Conservation (phyloP, 2,113 vertebrate species). For the Sinocyclocheilus anophthalmus region DNA sequence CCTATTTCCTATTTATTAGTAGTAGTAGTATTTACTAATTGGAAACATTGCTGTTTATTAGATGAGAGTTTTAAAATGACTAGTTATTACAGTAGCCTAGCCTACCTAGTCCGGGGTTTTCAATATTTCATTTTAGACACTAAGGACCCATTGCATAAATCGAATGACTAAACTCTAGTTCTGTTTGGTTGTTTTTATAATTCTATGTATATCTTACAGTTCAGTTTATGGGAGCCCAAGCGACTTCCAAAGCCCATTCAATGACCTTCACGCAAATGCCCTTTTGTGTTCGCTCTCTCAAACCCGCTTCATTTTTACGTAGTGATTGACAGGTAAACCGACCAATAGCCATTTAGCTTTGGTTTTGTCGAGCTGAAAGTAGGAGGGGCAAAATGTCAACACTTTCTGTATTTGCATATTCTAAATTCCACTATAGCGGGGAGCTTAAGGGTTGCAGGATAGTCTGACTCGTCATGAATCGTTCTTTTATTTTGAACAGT, state of each 20-base stretch:
- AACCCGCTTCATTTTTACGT: not conserved
- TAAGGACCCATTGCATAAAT: not conserved
- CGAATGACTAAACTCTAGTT: not conserved
- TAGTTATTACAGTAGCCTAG: not conserved
- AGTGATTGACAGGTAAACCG: constrained; percentile 17
- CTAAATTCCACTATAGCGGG: too few relatives aligned
- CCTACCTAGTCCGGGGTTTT: not conserved
- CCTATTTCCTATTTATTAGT: too few relatives aligned
- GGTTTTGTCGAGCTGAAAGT: not conserved
- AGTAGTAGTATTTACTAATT: too few relatives aligned
- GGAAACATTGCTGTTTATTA: not conserved
- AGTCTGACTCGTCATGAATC: not conserved
- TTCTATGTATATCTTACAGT: not conserved
- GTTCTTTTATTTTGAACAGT: constrained; percentile 11
- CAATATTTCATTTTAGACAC: not conserved
- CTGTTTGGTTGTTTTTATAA: not conserved
- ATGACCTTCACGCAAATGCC: constrained; percentile 14
- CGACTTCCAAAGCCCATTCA: not conserved
- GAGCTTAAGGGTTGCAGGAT: not conserved
- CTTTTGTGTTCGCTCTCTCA: not conserved
- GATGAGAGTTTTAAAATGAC: not conserved
- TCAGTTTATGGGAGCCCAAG: not conserved
- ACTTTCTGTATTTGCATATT: too few relatives aligned
- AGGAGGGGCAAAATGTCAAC: too few relatives aligned
- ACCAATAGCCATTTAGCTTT: constrained; percentile 41